Evolutionary conservation across 2,113 vertebrate genomes (phyloP).

Genomic region (Ardeotis arabs): DNA sequence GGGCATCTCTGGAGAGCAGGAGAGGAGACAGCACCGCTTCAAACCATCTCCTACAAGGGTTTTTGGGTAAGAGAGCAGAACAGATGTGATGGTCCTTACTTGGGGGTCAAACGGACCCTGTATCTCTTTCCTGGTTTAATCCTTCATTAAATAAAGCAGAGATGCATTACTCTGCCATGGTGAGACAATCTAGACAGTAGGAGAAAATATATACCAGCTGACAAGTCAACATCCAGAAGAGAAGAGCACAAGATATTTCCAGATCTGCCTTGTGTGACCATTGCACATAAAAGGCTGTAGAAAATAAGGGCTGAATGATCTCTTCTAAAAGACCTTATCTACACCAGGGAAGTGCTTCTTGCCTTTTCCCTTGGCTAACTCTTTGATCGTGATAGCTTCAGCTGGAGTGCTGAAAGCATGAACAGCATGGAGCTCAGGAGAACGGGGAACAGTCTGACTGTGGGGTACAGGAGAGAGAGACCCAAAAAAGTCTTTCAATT

Average conservation of each 20-base stretch:
- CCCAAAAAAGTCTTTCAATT: background rate
- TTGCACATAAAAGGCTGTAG: background rate
- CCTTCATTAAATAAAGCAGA: background rate
- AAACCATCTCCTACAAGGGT: background rate
- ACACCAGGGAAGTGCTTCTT: background rate
- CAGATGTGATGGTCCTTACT: background rate
- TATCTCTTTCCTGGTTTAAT: background rate
- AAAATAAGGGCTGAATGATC: background rate
- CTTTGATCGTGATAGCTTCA: rapidly evolving
- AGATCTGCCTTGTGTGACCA: background rate
- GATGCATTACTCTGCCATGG: rapidly evolving
- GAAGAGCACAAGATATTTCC: background rate
- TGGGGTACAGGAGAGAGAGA: background rate
- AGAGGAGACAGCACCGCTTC: background rate
- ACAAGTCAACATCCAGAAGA: background rate
- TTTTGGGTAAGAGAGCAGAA: background rate
- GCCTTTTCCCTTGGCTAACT: background rate
- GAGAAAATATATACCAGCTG: background rate
- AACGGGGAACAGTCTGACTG: background rate
- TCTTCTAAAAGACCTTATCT: background rate
- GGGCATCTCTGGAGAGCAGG: background rate
- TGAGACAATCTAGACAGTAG: background rate
- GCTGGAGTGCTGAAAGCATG: background rate
- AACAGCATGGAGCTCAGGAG: background rate
- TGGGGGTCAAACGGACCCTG: background rate